Evolutionary conservation across 2,113 vertebrate genomes (phyloP).

Genomic region (Apodemus speciosus): DNA sequence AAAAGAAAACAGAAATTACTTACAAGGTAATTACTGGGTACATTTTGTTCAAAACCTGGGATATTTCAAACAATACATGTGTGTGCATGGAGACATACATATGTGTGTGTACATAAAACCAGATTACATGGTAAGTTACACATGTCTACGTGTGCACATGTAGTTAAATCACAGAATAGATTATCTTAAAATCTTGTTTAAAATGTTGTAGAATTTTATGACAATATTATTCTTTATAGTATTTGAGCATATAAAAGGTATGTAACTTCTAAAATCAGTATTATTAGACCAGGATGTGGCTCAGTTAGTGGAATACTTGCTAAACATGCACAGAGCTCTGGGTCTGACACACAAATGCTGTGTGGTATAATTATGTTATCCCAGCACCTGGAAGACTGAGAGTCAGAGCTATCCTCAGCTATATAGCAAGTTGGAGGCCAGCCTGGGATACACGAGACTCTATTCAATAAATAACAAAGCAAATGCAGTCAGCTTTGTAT

Average conservation of each 20-base stretch:
- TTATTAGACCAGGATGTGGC: background rate
- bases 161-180: background rate
- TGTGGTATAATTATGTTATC: background rate
- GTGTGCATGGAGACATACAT: background rate
- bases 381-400: background rate
- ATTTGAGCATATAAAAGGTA: constrained; percentile 46
- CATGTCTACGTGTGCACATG: too few relatives aligned
- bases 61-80: background rate
- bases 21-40: constrained; percentile 38
- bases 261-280: constrained; percentile 5
- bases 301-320: background rate
- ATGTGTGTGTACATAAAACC: background rate
- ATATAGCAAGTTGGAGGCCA: background rate
- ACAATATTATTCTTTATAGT: background rate
- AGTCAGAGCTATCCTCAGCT: background rate
- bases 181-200: background rate
- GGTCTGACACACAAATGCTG: background rate
- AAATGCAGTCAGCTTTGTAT: background rate
- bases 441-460: background rate
- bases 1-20: constrained; percentile 48
- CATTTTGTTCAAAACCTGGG: constrained; percentile 23
- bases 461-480: background rate
- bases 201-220: background rate
- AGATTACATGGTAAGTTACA: background rate
- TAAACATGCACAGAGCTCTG: background rate